Percentiles rank a stretch among this genome's conserved stretches.
Conservation (phyloP, 2,888 invertebrate genomes). For the Ochropacha duplaris region DNA sequence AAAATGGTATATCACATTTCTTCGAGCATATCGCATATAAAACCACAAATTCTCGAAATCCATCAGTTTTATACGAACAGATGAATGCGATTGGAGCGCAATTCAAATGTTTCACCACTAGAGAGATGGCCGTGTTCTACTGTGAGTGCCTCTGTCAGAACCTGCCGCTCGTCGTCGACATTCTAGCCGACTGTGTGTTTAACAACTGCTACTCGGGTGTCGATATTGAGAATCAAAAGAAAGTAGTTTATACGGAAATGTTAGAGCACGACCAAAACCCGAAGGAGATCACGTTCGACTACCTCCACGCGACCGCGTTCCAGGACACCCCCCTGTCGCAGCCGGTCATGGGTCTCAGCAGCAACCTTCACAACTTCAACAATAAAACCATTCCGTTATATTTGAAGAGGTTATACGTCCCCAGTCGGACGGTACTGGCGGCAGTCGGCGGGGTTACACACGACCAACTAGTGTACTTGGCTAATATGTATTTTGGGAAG, state of each 20-base stretch:
- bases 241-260: conserved; percentile 60
- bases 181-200: conserved; percentile 96
- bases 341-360: conserved; percentile 84
- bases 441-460: conserved; percentile 96
- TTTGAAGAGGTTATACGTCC: conserved; percentile 92
- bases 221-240: conserved; percentile 62
- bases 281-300: conserved; percentile 58
- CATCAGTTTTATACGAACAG: conserved; percentile 92
- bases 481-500: conserved; percentile 86
- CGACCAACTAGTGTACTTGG: conserved; percentile 89
- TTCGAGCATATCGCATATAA: conserved; percentile 70
- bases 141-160: conserved; percentile 96
- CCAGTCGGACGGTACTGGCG: conserved; percentile 94
- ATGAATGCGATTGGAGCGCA: conserved; percentile 98
- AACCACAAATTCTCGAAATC: conserved; percentile 89
- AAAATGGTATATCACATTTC: conserved; percentile 68
- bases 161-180: conserved; percentile 93
- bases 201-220: conserved; percentile 83
- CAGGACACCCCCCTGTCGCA: conserved; percentile 70
- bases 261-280: conserved; percentile 52
- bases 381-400: conserved; percentile 88
- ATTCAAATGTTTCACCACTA: conserved; percentile 96
- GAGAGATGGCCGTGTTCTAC: conserved; percentile 98
- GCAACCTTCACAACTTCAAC: conserved; percentile 84
- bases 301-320: conserved; percentile 69